Base-by-base conservation (phyloP, 1,140 invertebrate species). In the Physella acuta region DNA sequence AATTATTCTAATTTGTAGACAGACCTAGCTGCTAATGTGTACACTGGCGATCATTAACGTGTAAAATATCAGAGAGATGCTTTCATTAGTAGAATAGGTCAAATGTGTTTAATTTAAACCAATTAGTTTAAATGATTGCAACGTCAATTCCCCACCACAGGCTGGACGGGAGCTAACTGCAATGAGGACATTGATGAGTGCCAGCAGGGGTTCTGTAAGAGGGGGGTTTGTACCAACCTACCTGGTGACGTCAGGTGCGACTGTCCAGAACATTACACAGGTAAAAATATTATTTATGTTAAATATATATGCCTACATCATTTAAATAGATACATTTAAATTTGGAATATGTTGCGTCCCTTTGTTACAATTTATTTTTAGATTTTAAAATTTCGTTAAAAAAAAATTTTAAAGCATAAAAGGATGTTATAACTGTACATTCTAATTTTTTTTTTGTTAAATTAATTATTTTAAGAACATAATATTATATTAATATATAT, bases 101-200 rank as follows among this genome's bases (percentile, higher is more conserved):
- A n/a, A n/a, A n/a, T n/a, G n/a, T n/a, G n/a, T n/a, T n/a, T n/a
- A n/a, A n/a, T n/a, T n/a, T n/a, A n/a, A n/a, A n/a, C n/a, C n/a
- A n/a, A n/a, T n/a, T n/a, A n/a, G n/a, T n/a, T n/a, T n/a, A n/a
- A n/a, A n/a, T n/a, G n/a, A n/a, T n/a, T n/a, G n/a, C n/a, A n/a
- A n/a, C n/a, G n/a, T n/a, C n/a, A n/a, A n/a, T n/a, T n/a, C n/a
- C n/a, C n/a, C n/a, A n/a, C n/a, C n/a, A n/a, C n/a, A 53, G 75
- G 76, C 24, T 78, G 75, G 75, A 71, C 71, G 14, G 79, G 79
- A 0, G 31, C 31, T 20, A 73, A 74, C 63, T 81, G 79, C 71
- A 65, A 65, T 39, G 49, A 58, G 16, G 53, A 77, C 5, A 74
- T 83, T 0, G 85, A 91, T 81, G 80, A 86, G 0, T 95, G 93